A percentile compares a stretch with the other conserved stretches of the same genome.
phyloP scores from a whole-genome alignment of 2,113 vertebrate species.

The Microtus ochrogaster region DNA sequence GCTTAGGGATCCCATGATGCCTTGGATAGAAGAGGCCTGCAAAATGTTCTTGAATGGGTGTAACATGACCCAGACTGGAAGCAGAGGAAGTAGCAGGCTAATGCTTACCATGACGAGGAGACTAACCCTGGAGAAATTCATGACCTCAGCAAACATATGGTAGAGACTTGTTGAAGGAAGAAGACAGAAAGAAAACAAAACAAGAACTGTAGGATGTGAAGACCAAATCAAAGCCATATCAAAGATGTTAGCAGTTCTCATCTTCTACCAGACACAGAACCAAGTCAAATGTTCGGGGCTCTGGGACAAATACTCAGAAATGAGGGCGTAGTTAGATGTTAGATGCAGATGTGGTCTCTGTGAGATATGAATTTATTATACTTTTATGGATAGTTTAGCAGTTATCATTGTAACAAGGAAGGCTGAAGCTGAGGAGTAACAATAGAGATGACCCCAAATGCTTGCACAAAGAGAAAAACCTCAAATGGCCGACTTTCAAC shows the following conservation, averaged over 20 bases:
- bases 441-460: not conserved
- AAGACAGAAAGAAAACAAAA: not conserved
- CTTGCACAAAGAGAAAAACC: not conserved
- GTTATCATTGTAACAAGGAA: not conserved
- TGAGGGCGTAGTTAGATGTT: not conserved
- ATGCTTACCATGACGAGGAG: not conserved
- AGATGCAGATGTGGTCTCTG: not conserved
- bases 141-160: not conserved
- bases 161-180: not conserved
- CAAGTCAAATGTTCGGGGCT: not conserved
- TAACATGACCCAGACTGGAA: not conserved
- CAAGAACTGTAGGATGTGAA: not conserved
- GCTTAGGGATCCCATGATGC: not conserved
- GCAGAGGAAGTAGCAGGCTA: not conserved
- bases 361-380: not conserved
- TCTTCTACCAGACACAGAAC: not conserved
- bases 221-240: not conserved
- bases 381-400: not conserved
- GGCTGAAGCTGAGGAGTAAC: not conserved
- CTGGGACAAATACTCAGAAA: not conserved
- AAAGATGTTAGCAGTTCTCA: not conserved
- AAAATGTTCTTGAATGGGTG: not conserved
- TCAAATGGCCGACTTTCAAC: not conserved
- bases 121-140: not conserved
- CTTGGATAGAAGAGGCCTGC: not conserved